phyloP scores from a whole-genome alignment of 2,113 vertebrate species.

The Amblyornis subalaris region DNA sequence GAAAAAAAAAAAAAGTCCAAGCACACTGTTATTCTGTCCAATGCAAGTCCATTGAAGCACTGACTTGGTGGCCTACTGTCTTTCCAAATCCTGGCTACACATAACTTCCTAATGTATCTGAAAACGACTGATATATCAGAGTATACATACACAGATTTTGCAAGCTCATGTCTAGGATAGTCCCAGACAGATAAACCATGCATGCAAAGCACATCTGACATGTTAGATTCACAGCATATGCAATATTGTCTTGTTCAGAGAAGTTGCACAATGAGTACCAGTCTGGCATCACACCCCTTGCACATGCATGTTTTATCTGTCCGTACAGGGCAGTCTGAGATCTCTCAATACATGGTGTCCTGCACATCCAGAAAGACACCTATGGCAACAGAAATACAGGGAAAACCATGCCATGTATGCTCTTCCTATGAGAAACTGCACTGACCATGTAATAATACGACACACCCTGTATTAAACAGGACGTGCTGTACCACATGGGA shows the following conservation, averaged over 20 bases:
- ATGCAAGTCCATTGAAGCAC: neutral
- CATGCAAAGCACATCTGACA: neutral
- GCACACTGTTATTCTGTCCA: fast-evolving
- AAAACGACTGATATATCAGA: neutral
- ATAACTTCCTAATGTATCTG: neutral
- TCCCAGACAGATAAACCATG: neutral
- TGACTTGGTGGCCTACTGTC: neutral
- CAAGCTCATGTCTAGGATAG: neutral
- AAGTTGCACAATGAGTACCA: neutral
- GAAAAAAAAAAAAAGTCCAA: neutral
- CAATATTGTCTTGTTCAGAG: neutral
- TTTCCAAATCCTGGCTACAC: neutral
- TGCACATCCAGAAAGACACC: neutral
- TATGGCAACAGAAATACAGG: neutral
- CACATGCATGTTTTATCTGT: neutral
- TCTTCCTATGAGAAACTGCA: neutral
- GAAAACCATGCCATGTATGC: neutral
- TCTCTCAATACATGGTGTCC: neutral
- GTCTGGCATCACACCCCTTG: neutral
- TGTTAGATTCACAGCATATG: neutral
- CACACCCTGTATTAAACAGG: neutral
- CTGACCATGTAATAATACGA: neutral
- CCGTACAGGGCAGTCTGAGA: neutral
- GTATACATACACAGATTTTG: neutral
- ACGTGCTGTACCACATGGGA: neutral